Evolutionary conservation across 2,888 invertebrate genomes (phyloP), one percentile per base, ranked within the genome.

Genomic region (Entomobrya proxima): DNA sequence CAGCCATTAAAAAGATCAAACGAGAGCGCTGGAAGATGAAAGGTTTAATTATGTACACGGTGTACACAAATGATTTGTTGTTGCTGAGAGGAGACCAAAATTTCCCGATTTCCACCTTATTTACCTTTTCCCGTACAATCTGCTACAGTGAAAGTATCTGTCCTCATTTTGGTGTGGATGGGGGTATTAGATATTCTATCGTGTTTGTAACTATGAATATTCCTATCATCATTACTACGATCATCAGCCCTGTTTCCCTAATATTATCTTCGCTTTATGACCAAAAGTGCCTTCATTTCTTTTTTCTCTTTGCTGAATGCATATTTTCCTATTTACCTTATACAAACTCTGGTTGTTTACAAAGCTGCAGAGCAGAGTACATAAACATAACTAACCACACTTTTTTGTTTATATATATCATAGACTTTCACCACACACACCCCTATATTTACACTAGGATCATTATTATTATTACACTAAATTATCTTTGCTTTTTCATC

Each of bases 1-100:
- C 21, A 40, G 13, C 67, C 52, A 79, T 69, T 69, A 79, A 69
- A 69, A 69, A 79, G 79, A 69, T 69, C 67, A 67, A 67, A 69
- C 79, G 30, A 15, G 24, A 47, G 35, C n/a, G 35, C 7, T 37
- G 30, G 37, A 21, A 40, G 11, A 37, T 67, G 67, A 67, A 67
- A 67, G 37, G 37, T 30, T 37, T 7, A 64, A 37, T 21, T 55
- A 55, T 21, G 21, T n/a, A n/a, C n/a, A 40, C 44, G 15, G 9
- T 15, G 9, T 61, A 61, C 7, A 21, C 30, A 30, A 5, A 4
- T 61, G 61, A 61, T 52, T 52, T 52, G 50, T 52, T 52, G 61
- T 61, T n/a, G 44, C 44, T 61, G 61, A 30, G 61, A 61, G 30
- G 27, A 9, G 61, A 13, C 61, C 13, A 52, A 52, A 21, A 13